Conservation (phyloP, 2,113 vertebrate species). For the Mobula hypostoma region DNA sequence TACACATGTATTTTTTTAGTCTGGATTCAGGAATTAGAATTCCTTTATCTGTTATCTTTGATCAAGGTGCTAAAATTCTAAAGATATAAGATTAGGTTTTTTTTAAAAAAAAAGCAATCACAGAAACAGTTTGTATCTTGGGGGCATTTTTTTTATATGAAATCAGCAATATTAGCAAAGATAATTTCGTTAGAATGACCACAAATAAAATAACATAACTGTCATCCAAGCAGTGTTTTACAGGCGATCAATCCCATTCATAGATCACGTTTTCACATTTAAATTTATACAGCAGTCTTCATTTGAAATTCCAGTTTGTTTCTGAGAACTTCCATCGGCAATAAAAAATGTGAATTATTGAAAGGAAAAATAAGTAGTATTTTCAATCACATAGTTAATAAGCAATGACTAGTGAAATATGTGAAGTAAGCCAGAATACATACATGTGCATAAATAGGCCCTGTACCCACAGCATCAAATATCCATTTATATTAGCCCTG, state of each 20-base stretch:
- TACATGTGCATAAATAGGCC: too few species aligned
- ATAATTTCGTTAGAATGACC: not conserved
- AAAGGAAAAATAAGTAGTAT: not conserved
- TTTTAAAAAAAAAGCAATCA: not conserved
- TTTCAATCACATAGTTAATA: not conserved
- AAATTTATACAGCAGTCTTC: not conserved
- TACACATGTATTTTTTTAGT: not conserved
- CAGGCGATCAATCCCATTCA: not conserved
- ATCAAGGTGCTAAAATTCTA: not conserved
- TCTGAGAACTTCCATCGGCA: not conserved
- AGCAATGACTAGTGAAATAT: not conserved
- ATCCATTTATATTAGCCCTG: too few species aligned
- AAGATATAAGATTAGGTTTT: not conserved
- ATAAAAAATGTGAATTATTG: not conserved
- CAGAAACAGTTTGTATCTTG: too few species aligned
- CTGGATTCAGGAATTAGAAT: not conserved
- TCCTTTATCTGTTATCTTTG: not conserved
- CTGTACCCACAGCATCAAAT: too few species aligned
- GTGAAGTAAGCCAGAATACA: too few species aligned
- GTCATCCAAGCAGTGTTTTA: not conserved
- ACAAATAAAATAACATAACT: not conserved
- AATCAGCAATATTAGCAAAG: too few species aligned
- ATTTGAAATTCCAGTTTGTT: not conserved
- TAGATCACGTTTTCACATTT: not conserved
- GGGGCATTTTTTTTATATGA: too few species aligned